A percentile compares a stretch with the other conserved stretches of the same genome.
Evolutionary conservation across 2,797 vertebrate species (phyloP).

Genomic region (Enteromius mattozi): DNA sequence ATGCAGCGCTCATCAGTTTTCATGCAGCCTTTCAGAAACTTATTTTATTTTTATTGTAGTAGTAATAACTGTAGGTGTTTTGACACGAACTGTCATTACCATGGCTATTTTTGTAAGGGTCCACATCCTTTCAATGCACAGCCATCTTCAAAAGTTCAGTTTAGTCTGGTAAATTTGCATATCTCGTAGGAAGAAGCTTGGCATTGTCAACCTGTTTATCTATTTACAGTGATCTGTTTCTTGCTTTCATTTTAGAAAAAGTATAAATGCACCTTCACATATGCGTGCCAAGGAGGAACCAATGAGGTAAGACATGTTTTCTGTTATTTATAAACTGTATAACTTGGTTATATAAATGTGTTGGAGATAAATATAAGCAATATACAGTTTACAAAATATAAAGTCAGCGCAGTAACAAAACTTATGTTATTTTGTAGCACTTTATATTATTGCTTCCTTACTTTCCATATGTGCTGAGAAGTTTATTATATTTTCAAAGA

Average conservation of each 20-base stretch:
- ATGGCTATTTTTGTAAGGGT: slow-evolving; percentile 14
- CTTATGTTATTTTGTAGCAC: not conserved
- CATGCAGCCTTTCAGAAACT: not conserved
- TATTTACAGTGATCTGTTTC: not conserved
- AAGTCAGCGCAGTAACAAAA: not conserved
- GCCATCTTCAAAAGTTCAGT: not conserved
- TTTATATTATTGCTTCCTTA: not conserved
- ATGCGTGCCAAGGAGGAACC: slow-evolving; percentile 95
- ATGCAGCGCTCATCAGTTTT: not conserved
- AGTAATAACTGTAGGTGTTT: not conserved
- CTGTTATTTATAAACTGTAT: not conserved
- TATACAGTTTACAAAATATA: not conserved
- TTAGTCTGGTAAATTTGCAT: slow-evolving; percentile 8
- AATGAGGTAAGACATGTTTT: slow-evolving; percentile 84
- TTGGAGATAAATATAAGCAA: not conserved
- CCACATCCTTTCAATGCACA: not conserved
- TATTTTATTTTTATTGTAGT: not conserved
- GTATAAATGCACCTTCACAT: slow-evolving; percentile 89
- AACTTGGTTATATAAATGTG: not conserved
- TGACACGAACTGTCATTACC: not conserved
- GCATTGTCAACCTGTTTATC: not conserved
- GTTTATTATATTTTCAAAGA: not conserved
- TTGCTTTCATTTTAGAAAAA: slow-evolving; percentile 75
- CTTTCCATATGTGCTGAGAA: not conserved
- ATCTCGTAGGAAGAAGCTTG: not conserved